Conservation (phyloP, 2,113 vertebrate species). For the Philantomba maxwellii region DNA sequence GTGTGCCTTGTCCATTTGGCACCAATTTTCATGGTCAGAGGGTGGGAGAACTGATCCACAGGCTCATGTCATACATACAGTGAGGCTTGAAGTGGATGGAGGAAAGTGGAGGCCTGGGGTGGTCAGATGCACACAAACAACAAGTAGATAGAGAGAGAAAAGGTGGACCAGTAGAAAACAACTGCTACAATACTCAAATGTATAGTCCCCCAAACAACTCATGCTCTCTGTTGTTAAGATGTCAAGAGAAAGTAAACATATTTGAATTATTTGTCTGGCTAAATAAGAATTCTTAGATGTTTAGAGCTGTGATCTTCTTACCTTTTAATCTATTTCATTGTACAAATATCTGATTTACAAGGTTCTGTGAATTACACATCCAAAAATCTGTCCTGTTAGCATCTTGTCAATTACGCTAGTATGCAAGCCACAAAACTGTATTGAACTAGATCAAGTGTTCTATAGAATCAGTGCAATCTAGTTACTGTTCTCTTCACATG, state of each 20-base stretch:
- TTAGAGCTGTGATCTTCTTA: neutral
- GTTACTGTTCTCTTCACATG: neutral
- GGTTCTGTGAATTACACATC: neutral
- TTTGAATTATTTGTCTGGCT: neutral
- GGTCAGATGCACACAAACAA: neutral
- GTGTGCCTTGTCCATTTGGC: neutral
- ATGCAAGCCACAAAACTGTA: neutral
- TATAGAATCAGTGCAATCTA: neutral
- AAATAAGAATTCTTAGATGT: neutral
- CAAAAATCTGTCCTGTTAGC: neutral
- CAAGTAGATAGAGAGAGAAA: rapidly evolving
- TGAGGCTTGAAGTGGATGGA: rapidly evolving
- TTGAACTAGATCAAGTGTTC: neutral
- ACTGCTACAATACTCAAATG: neutral
- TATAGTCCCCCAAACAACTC: neutral
- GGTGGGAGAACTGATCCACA: neutral
- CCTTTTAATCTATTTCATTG: neutral
- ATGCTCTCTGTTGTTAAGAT: neutral
- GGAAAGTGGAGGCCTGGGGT: neutral
- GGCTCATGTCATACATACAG: neutral
- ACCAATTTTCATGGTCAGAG: neutral
- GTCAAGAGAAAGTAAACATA: neutral
- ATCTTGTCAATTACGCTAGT: neutral
- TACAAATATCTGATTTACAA: neutral
- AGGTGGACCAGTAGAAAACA: neutral